Conservation (phyloP, 1,140 invertebrate species). For the Tribolium castaneum region DNA sequence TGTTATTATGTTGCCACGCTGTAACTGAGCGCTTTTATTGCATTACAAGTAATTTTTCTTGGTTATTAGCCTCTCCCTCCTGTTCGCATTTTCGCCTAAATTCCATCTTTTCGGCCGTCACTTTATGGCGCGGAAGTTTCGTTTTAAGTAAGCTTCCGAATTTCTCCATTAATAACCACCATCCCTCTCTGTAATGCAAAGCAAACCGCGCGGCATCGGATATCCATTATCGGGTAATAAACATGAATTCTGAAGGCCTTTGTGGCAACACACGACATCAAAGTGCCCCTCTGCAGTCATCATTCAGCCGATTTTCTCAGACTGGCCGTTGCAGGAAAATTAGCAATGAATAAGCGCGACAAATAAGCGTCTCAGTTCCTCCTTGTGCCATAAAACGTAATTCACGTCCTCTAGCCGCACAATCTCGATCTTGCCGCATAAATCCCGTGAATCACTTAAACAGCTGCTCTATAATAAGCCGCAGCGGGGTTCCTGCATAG, state of each 20-base stretch:
- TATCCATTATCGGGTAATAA: conserved; percentile 35
- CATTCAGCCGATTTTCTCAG: conserved; percentile 4
- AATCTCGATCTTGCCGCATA: conserved; percentile 45
- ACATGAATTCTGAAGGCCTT: conserved; percentile 31
- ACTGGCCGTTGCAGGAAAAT: background rate
- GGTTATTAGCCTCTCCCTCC: background rate
- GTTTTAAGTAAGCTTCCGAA: conserved; percentile 7
- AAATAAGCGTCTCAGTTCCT: background rate
- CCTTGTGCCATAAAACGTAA: conserved; percentile 3
- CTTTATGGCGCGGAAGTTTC: conserved; percentile 7
- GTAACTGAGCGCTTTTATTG: background rate
- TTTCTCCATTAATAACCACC: conserved; percentile 25
- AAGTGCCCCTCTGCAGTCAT: conserved; percentile 14
- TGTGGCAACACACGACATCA: conserved; percentile 19
- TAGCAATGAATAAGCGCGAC: background rate
- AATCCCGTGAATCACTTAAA: conserved; percentile 47
- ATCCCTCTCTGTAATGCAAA: conserved; percentile 24
- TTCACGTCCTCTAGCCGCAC: conserved; percentile 39
- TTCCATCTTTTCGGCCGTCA: background rate
- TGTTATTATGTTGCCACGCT: too few species aligned
- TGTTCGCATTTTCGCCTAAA: background rate
- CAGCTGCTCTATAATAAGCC: conserved; percentile 48
- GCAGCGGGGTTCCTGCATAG: conserved; percentile 40
- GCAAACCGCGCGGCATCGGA: conserved; percentile 30
- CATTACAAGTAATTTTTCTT: background rate